Conservation (phyloP, 2,797 vertebrate species). For the Microctenopoma steveboyesi region DNA sequence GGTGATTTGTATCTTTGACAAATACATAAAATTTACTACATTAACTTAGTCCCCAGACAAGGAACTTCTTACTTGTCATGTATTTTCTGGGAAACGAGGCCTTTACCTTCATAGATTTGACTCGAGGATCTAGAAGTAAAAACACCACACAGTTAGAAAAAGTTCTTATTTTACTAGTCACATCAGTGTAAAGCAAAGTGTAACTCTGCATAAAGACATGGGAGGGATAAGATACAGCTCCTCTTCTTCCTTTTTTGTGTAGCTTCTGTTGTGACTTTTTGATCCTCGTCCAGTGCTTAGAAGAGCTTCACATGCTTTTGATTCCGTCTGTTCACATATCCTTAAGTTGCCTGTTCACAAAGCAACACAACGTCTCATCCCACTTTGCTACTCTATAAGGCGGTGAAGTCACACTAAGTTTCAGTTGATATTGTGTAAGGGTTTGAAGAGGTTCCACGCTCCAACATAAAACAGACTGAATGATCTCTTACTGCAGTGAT, state of each 20-base stretch:
- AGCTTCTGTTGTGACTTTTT: neutral
- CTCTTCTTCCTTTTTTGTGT: neutral
- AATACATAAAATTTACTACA: neutral
- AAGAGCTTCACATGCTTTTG: neutral
- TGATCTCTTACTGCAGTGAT: neutral
- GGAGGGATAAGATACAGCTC: constrained; percentile 1
- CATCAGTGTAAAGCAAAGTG: no score
- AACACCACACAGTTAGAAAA: neutral
- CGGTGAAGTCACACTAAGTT: neutral
- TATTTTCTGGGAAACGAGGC: neutral
- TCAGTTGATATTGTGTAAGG: neutral
- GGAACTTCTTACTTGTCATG: no score
- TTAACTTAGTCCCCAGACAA: neutral
- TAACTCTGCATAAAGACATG: neutral
- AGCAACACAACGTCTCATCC: neutral
- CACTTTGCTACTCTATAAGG: neutral
- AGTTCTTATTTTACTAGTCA: no score
- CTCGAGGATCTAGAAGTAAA: neutral
- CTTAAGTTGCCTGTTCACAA: neutral
- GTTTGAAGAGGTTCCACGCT: neutral
- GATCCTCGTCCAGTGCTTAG: neutral
- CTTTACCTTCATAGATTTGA: neutral
- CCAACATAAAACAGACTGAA: neutral
- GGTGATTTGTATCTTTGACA: constrained; percentile 19
- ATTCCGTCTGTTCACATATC: neutral